A percentile compares a stretch with the other conserved stretches of the same genome.
Evolutionary conservation across 2,797 vertebrate genomes (phyloP).

Genomic region (Sciurus vulgaris): DNA sequence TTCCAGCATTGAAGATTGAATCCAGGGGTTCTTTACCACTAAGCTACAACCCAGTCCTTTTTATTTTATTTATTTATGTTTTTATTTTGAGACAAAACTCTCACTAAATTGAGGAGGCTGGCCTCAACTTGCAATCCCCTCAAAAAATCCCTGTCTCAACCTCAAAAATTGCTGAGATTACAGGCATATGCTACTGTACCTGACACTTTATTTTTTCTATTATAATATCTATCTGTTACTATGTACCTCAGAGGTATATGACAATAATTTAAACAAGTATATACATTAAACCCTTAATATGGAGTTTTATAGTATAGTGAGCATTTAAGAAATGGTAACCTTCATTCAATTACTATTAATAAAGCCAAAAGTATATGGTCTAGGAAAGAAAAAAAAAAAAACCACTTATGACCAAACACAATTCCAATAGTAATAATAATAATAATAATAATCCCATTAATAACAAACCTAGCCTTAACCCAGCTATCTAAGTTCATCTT

Average conservation of each 20-base stretch:
- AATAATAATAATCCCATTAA: not conserved
- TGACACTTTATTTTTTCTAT: too few relatives aligned
- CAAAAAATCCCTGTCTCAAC: too few relatives aligned
- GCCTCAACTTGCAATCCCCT: too few relatives aligned
- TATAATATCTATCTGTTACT: not conserved
- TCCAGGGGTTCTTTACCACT: too few relatives aligned
- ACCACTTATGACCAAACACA: not conserved
- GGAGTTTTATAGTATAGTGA: not conserved
- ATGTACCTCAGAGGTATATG: not conserved
- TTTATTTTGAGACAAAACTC: too few relatives aligned
- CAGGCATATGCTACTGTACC: too few relatives aligned
- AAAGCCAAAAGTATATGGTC: not conserved
- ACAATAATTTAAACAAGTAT: not conserved
- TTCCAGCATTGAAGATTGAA: too few relatives aligned
- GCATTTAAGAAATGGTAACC: not conserved
- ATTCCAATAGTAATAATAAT: not conserved
- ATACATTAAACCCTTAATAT: not conserved
- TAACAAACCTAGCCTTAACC: not conserved
- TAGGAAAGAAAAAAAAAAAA: not conserved
- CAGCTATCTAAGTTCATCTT: conserved; percentile 54
- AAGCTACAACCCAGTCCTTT: too few relatives aligned
- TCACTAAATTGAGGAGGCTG: too few relatives aligned
- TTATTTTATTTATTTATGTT: too few relatives aligned
- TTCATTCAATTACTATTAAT: not conserved
- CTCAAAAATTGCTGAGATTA: too few relatives aligned